These are phyloP conservation scores for Bagarius yarrelli DNA, from an alignment of 2,113 vertebrate genomes.

Conservation along the genomic window DNA sequence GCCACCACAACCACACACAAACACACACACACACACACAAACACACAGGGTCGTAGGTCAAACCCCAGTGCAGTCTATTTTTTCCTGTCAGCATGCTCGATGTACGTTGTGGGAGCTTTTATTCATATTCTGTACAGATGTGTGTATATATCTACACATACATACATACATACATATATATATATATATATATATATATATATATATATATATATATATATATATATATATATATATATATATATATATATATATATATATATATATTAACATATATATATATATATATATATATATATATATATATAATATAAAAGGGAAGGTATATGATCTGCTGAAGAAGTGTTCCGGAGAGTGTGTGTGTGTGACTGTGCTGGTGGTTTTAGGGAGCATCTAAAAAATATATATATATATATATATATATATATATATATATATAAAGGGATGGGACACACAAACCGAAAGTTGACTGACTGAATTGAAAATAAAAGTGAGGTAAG, in stretches of 20 bases:
- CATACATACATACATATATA: too few relatives aligned
- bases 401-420: too few relatives aligned
- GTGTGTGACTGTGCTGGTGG: constrained; percentile 47
- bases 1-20: neutral
- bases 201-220: too few relatives aligned
- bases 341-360: constrained; percentile 44
- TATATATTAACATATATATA: too few relatives aligned
- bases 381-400: neutral
- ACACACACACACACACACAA: constrained; percentile 14
- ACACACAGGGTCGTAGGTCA: constrained; percentile 15
- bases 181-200: too few relatives aligned
- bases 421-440: neutral
- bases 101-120: constrained; percentile 69
- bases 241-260: too few relatives aligned
- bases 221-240: too few relatives aligned
- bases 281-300: too few relatives aligned
- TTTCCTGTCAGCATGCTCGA: constrained; percentile 68
- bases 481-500: constrained; percentile 17
- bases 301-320: constrained; percentile 54
- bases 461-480: neutral
- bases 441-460: too few relatives aligned
- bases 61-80: constrained; percentile 14
- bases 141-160: constrained; percentile 69
- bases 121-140: constrained; percentile 63
- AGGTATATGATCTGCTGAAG: constrained; percentile 59